Evolutionary conservation across 1,140 invertebrate genomes (phyloP), one percentile per base, ranked within the genome.

Genomic region (Grapholita molesta): DNA sequence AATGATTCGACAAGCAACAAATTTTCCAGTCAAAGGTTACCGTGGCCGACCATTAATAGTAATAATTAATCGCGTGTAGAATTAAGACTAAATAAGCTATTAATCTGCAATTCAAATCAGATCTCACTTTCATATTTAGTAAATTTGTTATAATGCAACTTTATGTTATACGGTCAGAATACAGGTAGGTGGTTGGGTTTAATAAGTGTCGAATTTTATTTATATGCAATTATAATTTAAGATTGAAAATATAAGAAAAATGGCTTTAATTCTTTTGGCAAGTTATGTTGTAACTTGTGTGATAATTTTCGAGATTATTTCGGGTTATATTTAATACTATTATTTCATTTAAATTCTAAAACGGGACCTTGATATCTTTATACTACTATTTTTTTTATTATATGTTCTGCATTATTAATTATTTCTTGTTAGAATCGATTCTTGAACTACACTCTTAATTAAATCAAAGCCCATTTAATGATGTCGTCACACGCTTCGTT

Each of bases 41-140:
- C 15, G 55, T 61, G 55, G 7, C 24, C 55, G 15, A 61, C 55
- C 55, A 61, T 61, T 28, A 30, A 25, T 61, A 30, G 55, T 28
- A 15, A 28, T 8, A 61, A 61, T 61, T 61, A 61, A 61, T 61
- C 55, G 28, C 55, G 2, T 18, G 55, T 32, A 30, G 25, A 61
- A 61, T 61, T 61, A 61, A 28, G 55, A 30, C 25, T 28, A 61
- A 61, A 61, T 28, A 61, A 61, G 55, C 25, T 61, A 61, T 61
- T 30, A 32, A 61, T 61, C 30, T 61, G 12, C 1, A 61, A 23
- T 66, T 66, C 25, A 23, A 42, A 23, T 35, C 23, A 23, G 6
- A 24, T 33, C 25, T 38, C 33, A 38, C 32, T 42, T 66, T 42
- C 64, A 33, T 8, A 18, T 35, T 42, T 24, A 12, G 8, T 32